Evolutionary conservation across 2,113 vertebrate genomes (phyloP).

Genomic region (Barnardius zonarius): DNA sequence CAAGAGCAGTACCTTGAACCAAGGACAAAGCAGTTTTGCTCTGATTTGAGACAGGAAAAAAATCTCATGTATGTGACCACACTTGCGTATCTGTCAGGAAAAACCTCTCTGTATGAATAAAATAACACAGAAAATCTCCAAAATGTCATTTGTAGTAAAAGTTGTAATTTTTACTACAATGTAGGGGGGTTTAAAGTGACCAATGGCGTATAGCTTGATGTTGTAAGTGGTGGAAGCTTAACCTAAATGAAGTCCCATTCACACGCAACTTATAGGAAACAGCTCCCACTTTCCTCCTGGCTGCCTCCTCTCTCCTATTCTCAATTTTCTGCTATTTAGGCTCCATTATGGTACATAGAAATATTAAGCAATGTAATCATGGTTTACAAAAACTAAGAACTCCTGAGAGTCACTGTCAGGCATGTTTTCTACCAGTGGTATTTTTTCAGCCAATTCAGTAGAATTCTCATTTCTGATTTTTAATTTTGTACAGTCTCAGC

Average conservation of each 20-base stretch:
- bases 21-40: background rate
- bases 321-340: background rate
- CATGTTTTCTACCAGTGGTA: background rate
- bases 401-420: background rate
- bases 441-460: background rate
- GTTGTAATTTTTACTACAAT: background rate
- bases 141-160: background rate
- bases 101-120: background rate
- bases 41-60: background rate
- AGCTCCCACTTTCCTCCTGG: background rate
- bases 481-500: background rate
- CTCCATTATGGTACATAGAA: background rate
- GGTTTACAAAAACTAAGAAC: background rate
- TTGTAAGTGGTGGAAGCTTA: background rate
- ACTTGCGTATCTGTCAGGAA: background rate
- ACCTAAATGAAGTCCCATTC: background rate
- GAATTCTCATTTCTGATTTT: background rate
- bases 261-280: background rate
- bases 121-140: background rate
- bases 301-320: background rate
- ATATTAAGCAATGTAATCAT: accelerated
- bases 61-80: too few species aligned
- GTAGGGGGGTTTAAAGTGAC: background rate
- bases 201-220: accelerated
- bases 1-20: background rate